Percentiles rank a stretch among this genome's conserved stretches.
Conservation (phyloP, 1,140 invertebrate species). For the Zaprionus africanus region DNA sequence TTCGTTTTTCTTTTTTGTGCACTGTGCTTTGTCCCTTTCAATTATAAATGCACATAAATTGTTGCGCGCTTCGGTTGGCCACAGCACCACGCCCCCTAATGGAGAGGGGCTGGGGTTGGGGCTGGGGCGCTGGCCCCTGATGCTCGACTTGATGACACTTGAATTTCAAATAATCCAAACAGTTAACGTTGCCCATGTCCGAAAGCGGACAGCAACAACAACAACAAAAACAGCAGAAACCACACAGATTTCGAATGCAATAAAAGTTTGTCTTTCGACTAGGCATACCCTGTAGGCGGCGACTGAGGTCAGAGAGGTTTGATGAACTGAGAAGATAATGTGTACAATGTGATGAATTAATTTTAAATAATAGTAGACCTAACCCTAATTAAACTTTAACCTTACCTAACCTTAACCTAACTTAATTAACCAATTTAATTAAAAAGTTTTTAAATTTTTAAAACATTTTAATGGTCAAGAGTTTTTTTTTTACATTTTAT, state of each 20-base stretch:
- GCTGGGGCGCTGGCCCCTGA: not conserved
- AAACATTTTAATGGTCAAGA: too few relatives aligned
- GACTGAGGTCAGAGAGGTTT: not conserved
- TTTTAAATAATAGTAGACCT: too few relatives aligned
- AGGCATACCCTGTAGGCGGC: not conserved
- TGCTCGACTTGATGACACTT: constrained; percentile 64
- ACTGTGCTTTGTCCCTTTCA: constrained; percentile 61
- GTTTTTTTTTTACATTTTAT: too few relatives aligned
- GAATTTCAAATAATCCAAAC: constrained; percentile 73
- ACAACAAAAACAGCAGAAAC: constrained; percentile 21
- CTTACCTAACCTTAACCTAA: too few relatives aligned
- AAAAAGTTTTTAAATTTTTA: too few relatives aligned
- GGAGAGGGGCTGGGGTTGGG: constrained; percentile 4
- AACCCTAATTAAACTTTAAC: too few relatives aligned
- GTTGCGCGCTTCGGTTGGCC: constrained; percentile 46
- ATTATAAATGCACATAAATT: constrained; percentile 83
- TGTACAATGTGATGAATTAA: not conserved
- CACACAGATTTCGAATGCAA: constrained; percentile 64
- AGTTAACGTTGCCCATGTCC: constrained; percentile 50
- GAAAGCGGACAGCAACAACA: constrained; percentile 10
- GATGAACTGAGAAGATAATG: not conserved
- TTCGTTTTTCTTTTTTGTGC: constrained; percentile 22
- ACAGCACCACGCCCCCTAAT: constrained; percentile 38
- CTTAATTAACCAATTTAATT: too few relatives aligned
- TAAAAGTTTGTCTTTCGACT: constrained; percentile 61